Percentiles rank a stretch among this genome's conserved stretches.
Evolutionary conservation across 1,140 invertebrate genomes (phyloP).

Genomic region (Leptinotarsa undecemlineata): DNA sequence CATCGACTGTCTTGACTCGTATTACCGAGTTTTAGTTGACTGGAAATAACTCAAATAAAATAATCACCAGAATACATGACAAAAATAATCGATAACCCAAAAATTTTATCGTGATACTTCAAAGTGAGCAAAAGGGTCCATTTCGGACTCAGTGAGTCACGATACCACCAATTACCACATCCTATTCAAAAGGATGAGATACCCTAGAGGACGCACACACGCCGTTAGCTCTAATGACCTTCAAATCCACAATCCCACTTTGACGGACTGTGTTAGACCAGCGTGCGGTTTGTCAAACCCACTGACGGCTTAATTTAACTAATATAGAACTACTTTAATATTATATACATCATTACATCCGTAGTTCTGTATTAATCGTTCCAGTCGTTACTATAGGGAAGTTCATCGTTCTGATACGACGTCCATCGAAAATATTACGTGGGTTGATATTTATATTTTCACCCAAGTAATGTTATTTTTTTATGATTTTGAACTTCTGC

Average conservation of each 20-base stretch:
- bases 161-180: constrained; percentile 10
- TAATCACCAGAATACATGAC: too few relatives aligned
- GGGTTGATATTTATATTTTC: too few relatives aligned
- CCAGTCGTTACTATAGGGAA: too few relatives aligned
- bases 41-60: too few relatives aligned
- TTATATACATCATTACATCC: neutral
- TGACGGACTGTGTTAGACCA: neutral
- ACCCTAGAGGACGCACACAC: constrained; percentile 10
- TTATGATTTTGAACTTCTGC: too few relatives aligned
- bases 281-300: neutral
- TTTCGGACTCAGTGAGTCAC: constrained; percentile 2
- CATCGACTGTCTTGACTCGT: too few relatives aligned
- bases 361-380: neutral
- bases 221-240: neutral
- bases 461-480: too few relatives aligned
- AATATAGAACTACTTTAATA: neutral
- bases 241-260: constrained; percentile 10
- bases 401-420: too few relatives aligned
- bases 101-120: too few relatives aligned
- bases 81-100: too few relatives aligned
- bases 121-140: neutral
- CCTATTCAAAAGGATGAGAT: neutral
- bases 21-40: too few relatives aligned
- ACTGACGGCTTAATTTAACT: constrained; percentile 3
- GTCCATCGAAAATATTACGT: too few relatives aligned